Percentiles rank a stretch among this genome's conserved stretches.
phyloP scores from a whole-genome alignment of 2,113 vertebrate genomes.

The Pelecanoides urinatrix region DNA sequence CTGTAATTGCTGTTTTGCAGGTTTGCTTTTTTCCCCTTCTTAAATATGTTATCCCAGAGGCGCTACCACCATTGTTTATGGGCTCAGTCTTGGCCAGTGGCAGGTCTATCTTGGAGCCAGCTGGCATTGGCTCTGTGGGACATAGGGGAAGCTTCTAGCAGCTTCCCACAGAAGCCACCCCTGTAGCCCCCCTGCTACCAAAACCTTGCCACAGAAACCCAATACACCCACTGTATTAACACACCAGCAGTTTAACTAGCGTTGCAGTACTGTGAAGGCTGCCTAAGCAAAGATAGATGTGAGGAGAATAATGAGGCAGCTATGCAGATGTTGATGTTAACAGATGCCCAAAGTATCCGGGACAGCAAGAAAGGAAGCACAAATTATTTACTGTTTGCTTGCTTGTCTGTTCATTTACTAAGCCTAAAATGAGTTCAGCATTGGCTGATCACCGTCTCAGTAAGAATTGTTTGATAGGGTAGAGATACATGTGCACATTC shows the following conservation, averaged over 20 bases:
- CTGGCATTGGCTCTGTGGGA: no score
- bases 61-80: no score
- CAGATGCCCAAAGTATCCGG: background rate
- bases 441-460: background rate
- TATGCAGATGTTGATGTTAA: background rate
- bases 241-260: background rate
- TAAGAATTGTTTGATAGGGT: background rate
- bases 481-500: background rate
- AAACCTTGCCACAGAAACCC: no score
- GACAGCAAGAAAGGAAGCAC: background rate
- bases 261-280: background rate
- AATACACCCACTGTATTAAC: background rate
- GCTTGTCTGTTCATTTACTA: background rate
- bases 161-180: no score
- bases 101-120: no score
- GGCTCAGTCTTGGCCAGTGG: no score
- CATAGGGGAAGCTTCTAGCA: no score
- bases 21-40: no score
- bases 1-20: no score
- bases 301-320: background rate
- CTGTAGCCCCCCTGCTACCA: no score
- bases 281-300: background rate
- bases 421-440: background rate
- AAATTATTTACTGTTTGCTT: background rate
- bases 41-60: no score